Base-by-base conservation (phyloP, 2,797 vertebrate genomes). In the Mareca penelope region DNA sequence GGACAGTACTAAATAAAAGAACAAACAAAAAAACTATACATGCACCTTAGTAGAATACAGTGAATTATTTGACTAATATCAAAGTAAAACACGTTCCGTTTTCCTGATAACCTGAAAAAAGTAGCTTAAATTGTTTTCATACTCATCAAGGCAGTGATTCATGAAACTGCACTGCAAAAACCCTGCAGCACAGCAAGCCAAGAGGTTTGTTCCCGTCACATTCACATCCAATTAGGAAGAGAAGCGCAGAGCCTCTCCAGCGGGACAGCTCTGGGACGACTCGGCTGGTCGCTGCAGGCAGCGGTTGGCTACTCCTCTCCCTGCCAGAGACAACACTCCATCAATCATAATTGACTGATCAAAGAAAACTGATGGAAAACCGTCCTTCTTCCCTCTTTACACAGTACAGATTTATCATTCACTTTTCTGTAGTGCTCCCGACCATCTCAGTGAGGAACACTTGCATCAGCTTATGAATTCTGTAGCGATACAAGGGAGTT, bases 311-410 rank as follows among this genome's bases (percentile, higher is more conserved):
- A 48, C 31, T 24, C 15, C 0, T 28, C 50, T 52, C 50, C 50
- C 50, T 5, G 13, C 53, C 69, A 71, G 22, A 26, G 15, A 57
- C 61, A 31, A 14, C 50, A 6, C 57, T 57, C 72, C 48, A 63
- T 22, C 56, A 52, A 28, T 52, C 53, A 0, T 6, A 50, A 79
- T 14, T 0, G 33, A 63, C 21, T 0, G 0, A 61, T 22, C 33
- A 50, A 59, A 68, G 10, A 56, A 63, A 72, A 81, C 0, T 4
- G 35, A 73, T 21, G 33, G 75, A 61, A 94, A 88, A 19, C 9
- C 31, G 2, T 2, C 46, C 29, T 46, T 12, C 15, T 9, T 39
- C 7, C 37, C 26, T 4, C 12, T 33, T 37, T 15, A 50, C 5
- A 3, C 26, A 35, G 24, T 56, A 39, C 39, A 60, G 29, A 80